Conservation (phyloP, 2,888 invertebrate species). For the Drosophila atripex region DNA sequence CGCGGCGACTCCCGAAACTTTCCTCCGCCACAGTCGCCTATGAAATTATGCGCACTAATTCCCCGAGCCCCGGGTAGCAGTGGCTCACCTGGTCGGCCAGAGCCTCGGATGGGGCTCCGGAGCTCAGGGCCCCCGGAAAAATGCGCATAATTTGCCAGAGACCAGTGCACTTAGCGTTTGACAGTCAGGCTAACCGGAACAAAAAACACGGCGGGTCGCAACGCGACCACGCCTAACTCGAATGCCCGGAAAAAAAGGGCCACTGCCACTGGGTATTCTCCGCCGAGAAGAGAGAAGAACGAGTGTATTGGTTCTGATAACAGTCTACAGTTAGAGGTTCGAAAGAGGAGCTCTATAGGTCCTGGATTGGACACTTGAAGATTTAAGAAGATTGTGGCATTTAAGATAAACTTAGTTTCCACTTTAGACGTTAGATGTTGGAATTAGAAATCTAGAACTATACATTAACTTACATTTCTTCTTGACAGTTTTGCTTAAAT, state of each 20-base stretch:
- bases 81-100: conserved; percentile 41
- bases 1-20: conserved; percentile 55
- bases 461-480: too few relatives aligned
- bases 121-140: conserved; percentile 39
- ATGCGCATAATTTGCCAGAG: conserved; percentile 68
- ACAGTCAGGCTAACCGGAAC: conserved; percentile 37
- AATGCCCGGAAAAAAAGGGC: conserved; percentile 5
- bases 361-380: too few relatives aligned
- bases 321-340: too few relatives aligned
- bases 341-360: too few relatives aligned
- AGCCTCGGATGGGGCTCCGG: neutral
- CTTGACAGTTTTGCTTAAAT: too few relatives aligned
- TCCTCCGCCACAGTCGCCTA: conserved; percentile 48
- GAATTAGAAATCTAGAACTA: too few relatives aligned
- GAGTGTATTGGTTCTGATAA: too few relatives aligned
- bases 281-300: too few relatives aligned
- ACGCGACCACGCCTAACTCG: conserved; percentile 17
- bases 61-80: conserved; percentile 71
- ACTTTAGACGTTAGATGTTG: too few relatives aligned
- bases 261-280: neutral
- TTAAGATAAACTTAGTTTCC: too few relatives aligned
- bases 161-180: conserved; percentile 66
- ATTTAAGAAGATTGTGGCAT: too few relatives aligned
- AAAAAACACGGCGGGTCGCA: neutral
- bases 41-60: conserved; percentile 78